Conservation (phyloP, 2,888 invertebrate species). For the Cylindroiulus punctatus region DNA sequence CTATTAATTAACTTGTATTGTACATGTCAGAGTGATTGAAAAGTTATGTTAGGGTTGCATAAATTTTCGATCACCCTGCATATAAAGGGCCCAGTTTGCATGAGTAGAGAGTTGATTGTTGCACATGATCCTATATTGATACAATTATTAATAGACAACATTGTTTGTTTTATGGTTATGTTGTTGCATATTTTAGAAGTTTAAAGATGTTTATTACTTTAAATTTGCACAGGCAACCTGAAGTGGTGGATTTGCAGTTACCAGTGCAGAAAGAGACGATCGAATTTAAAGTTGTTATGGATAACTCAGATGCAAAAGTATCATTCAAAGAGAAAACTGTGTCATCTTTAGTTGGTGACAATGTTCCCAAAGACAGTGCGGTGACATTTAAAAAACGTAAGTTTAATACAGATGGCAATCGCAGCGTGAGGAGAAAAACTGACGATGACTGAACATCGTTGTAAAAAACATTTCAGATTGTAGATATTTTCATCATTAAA, state of each 20-base stretch:
- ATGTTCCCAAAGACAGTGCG: background rate
- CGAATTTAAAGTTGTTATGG: conserved; percentile 34
- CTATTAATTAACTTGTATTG: too few relatives aligned
- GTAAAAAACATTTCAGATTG: background rate
- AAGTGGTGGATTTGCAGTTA: conserved; percentile 48
- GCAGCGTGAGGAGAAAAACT: conserved; percentile 37
- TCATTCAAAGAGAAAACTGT: conserved; percentile 52
- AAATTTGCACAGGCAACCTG: conserved; percentile 15
- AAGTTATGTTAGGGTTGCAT: too few relatives aligned
- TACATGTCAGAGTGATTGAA: too few relatives aligned
- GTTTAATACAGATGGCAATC: background rate
- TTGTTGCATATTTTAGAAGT: background rate
- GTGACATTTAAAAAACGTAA: conserved; percentile 54
- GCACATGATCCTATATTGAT: too few relatives aligned
- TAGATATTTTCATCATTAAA: background rate
- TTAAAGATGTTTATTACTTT: background rate
- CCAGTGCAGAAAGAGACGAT: conserved; percentile 34
- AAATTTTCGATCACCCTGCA: too few relatives aligned
- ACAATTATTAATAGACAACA: too few relatives aligned
- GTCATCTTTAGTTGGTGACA: background rate
- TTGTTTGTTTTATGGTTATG: too few relatives aligned
- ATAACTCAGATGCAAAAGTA: conserved; percentile 17
- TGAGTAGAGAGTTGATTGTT: too few relatives aligned
- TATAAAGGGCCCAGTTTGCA: too few relatives aligned
- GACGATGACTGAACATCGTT: background rate